These are phyloP conservation scores for Diachasma alloeum DNA, from an alignment of 1,140 invertebrate genomes.

Conservation along the genomic window DNA sequence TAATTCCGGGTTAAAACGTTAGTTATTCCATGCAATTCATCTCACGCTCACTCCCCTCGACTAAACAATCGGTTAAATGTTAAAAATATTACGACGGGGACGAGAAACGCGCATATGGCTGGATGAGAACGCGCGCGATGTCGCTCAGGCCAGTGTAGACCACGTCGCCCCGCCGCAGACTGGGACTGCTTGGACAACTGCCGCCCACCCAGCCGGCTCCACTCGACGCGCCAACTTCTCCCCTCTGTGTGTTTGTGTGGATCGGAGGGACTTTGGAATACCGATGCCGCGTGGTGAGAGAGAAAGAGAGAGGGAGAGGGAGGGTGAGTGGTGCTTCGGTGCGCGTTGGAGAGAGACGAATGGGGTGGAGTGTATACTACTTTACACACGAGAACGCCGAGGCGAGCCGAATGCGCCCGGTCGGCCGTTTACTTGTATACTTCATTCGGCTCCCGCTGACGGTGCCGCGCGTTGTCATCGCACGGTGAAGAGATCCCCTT, in stretches of 20 bases:
- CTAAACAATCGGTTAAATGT: neutral
- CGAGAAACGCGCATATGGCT: conserved; percentile 29
- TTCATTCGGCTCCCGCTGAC: neutral
- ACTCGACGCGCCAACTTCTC: neutral
- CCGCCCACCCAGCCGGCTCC: conserved; percentile 55
- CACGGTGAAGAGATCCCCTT: neutral
- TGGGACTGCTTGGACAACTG: conserved; percentile 54
- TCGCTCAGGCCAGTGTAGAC: conserved; percentile 50
- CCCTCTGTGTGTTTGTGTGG: neutral
- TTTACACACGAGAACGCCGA: neutral
- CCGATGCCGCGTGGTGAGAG: neutral
- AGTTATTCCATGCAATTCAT: neutral
- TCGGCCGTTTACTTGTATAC: neutral
- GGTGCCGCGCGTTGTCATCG: neutral
- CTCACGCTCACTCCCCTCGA: neutral
- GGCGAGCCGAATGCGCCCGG: neutral
- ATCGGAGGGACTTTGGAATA: neutral
- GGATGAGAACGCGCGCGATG: conserved; percentile 46
- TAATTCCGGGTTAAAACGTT: neutral
- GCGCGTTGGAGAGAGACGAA: neutral
- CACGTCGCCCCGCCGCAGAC: conserved; percentile 56
- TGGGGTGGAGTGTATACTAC: neutral
- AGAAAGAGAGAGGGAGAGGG: neutral
- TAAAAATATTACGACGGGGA: neutral
- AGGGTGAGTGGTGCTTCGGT: neutral